Conservation (phyloP, 2,797 vertebrate species). For the Podarcis siculus region DNA sequence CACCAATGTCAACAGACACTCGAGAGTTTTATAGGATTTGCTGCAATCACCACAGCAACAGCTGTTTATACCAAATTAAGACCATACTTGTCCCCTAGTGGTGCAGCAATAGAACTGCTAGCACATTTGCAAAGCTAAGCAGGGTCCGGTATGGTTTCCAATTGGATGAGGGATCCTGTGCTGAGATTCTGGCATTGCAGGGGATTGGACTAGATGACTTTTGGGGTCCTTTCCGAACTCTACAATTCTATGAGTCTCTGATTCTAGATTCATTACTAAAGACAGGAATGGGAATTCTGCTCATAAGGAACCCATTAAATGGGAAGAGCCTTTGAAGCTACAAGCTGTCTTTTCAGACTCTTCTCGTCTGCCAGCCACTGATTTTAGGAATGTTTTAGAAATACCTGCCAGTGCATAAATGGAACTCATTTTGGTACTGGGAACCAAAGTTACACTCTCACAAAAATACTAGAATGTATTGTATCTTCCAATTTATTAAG, state of each 20-base stretch:
- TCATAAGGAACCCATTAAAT: slow-evolving; percentile 73
- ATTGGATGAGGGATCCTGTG: no score
- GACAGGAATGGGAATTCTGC: slow-evolving; percentile 45
- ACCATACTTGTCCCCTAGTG: no score
- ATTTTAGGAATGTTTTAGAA: slow-evolving; percentile 75
- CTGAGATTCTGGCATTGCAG: background rate
- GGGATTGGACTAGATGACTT: no score
- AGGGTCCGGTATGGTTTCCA: no score
- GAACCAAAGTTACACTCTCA: slow-evolving; percentile 71
- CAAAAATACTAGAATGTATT: slow-evolving; percentile 72
- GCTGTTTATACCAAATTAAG: background rate
- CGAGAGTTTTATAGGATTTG: background rate
- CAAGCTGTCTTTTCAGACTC: slow-evolving; percentile 63
- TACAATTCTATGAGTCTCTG: no score
- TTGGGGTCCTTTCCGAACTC: no score
- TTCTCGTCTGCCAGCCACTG: slow-evolving; percentile 40
- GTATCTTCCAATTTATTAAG: slow-evolving; percentile 71
- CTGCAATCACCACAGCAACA: background rate
- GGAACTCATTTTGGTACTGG: slow-evolving; percentile 75
- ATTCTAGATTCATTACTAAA: no score
- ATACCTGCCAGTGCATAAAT: slow-evolving; percentile 75
- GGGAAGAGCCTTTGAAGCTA: slow-evolving; percentile 68
- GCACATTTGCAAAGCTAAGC: no score
- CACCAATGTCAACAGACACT: background rate
- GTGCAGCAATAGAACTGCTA: no score